These are phyloP conservation scores for Falco biarmicus DNA, from an alignment of 2,797 vertebrate genomes.

Conservation along the genomic window DNA sequence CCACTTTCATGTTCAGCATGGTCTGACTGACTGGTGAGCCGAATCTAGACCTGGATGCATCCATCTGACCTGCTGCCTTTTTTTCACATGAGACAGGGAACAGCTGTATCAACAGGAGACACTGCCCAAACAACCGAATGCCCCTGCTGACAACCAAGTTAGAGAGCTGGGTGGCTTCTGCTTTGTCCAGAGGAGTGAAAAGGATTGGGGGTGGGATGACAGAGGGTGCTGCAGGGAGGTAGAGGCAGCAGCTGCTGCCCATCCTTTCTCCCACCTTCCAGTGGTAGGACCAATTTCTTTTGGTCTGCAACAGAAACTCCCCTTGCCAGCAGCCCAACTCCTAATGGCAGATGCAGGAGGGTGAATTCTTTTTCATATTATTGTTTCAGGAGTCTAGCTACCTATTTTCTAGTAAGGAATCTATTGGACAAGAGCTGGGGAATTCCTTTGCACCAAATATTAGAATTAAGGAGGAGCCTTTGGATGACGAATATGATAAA, in stretches of 20 bases:
- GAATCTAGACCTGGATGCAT: conserved; percentile 57
- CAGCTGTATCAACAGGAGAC: conserved; percentile 44
- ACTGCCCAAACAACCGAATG: not conserved
- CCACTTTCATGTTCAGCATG: conserved; percentile 20
- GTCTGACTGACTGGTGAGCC: conserved; percentile 46
- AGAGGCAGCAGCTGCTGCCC: conserved; percentile 52
- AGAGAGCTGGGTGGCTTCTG: conserved; percentile 61
- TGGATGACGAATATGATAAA: conserved; percentile 95
- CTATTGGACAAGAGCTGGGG: conserved; percentile 79
- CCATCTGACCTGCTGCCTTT: conserved; percentile 59
- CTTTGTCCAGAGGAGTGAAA: conserved; percentile 44
- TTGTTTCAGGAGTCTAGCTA: conserved; percentile 85
- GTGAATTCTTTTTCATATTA: conserved; percentile 74
- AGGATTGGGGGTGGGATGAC: conserved; percentile 49
- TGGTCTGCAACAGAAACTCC: conserved; percentile 58
- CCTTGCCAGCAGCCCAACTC: conserved; percentile 65
- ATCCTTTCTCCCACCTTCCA: conserved; percentile 43
- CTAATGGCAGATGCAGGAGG: conserved; percentile 70
- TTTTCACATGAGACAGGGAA: conserved; percentile 63
- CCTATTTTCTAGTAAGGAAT: conserved; percentile 84
- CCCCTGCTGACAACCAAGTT: conserved; percentile 14
- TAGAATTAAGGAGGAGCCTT: conserved; percentile 96
- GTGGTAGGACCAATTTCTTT: conserved; percentile 63
- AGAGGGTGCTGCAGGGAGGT: conserved; percentile 57
- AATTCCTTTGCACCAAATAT: conserved; percentile 83